These are phyloP conservation scores for Micromys minutus DNA, from an alignment of 2,113 vertebrate species.

Conservation along the genomic window DNA sequence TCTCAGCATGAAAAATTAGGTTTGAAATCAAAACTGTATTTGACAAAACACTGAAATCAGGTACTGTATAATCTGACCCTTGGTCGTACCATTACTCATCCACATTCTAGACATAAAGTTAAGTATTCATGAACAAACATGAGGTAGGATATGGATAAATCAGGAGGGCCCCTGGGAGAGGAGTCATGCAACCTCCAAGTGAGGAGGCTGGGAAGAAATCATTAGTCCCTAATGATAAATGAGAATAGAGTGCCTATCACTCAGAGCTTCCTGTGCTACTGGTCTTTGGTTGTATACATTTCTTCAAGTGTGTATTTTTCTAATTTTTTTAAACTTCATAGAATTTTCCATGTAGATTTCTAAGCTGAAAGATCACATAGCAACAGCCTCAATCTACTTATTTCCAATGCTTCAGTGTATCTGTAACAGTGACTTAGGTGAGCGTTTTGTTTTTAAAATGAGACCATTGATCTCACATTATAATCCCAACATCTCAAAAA, in stretches of 20 bases:
- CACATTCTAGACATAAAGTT: background rate
- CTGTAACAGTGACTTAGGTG: background rate
- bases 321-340: background rate
- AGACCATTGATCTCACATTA: background rate
- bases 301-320: background rate
- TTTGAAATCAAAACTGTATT: constrained; percentile 42
- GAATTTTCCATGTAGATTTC: background rate
- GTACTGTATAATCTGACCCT: background rate
- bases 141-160: background rate
- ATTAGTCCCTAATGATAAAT: background rate
- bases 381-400: background rate
- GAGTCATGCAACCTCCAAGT: background rate
- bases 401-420: background rate
- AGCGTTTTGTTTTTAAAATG: background rate
- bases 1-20: constrained; percentile 4
- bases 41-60: background rate
- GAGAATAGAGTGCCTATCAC: background rate
- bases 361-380: background rate
- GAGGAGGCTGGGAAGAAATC: background rate
- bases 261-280: background rate
- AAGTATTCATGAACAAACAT: background rate
- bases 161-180: background rate
- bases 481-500: background rate
- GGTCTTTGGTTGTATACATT: no score
- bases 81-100: background rate